Percentiles rank a stretch among this genome's conserved stretches.
Evolutionary conservation across 2,888 invertebrate species (phyloP).

Genomic region (Meliscaeva auricollis): DNA sequence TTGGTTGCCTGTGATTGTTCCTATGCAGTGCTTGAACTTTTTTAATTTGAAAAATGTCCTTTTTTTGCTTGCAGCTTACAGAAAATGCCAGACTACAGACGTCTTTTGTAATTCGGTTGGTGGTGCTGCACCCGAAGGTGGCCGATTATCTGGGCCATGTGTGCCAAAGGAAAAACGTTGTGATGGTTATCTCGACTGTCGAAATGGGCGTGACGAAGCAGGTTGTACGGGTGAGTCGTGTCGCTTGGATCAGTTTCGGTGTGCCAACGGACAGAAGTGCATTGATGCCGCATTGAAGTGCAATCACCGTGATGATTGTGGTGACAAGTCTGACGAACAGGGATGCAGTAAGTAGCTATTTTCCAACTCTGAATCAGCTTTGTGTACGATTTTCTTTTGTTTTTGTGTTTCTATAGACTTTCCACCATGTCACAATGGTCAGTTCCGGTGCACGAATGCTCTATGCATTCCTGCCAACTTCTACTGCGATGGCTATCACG

Average conservation of each 20-base stretch:
- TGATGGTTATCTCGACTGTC: constrained; percentile 95
- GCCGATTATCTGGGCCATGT: constrained; percentile 89
- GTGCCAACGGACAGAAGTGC: constrained; percentile 92
- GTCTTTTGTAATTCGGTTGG: constrained; percentile 93
- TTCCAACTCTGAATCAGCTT: background rate
- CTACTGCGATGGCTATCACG: constrained; percentile 92
- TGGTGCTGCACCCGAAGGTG: constrained; percentile 84
- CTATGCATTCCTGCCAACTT: constrained; percentile 95
- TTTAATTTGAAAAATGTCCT: constrained; percentile 72
- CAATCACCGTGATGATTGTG: constrained; percentile 96
- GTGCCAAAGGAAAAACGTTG: constrained; percentile 95
- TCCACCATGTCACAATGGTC: constrained; percentile 94
- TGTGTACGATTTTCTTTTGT: background rate
- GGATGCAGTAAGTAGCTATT: constrained; percentile 90
- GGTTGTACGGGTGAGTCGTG: constrained; percentile 90
- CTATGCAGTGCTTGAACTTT: constrained; percentile 46
- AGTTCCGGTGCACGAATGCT: constrained; percentile 96
- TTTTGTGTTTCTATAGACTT: constrained; percentile 87
- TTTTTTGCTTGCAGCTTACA: constrained; percentile 88
- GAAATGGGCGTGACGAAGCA: constrained; percentile 92
- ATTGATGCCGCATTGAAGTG: constrained; percentile 91
- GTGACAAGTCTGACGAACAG: constrained; percentile 95
- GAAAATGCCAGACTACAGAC: constrained; percentile 94
- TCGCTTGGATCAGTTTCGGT: constrained; percentile 93
- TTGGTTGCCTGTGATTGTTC: constrained; percentile 1